Evolutionary conservation across 1,140 invertebrate species (phyloP).

Genomic region (Manduca sexta): DNA sequence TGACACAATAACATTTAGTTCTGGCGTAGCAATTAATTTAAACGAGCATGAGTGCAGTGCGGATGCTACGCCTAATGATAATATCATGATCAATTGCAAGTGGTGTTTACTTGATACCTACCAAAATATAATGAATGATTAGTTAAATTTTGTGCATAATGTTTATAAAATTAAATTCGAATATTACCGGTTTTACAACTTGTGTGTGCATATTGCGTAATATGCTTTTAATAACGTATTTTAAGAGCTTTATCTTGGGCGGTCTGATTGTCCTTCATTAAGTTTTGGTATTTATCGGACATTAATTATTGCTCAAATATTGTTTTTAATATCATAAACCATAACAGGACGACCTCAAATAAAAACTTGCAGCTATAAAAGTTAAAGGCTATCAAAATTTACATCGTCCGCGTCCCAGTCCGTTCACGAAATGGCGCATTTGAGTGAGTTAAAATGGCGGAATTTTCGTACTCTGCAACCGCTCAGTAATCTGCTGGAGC

Average conservation of each 20-base stretch:
- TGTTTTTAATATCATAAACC: constrained; percentile 27
- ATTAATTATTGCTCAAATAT: constrained; percentile 34
- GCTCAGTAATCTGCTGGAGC: constrained; percentile 47
- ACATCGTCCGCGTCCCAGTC: constrained; percentile 55
- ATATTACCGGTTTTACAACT: too few relatives aligned
- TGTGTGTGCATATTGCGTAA: too few relatives aligned
- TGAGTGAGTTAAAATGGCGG: constrained; percentile 45
- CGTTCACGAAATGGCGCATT: constrained; percentile 43
- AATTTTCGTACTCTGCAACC: constrained; percentile 35
- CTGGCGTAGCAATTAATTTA: constrained; percentile 51
- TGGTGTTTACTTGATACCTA: constrained; percentile 16
- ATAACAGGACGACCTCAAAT: constrained; percentile 50
- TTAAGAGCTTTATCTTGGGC: constrained; percentile 12
- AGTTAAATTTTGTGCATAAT: too few relatives aligned
- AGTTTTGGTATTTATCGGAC: constrained; percentile 26
- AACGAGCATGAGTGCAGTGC: constrained; percentile 18
- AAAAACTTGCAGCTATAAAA: constrained; percentile 55
- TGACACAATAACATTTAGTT: constrained; percentile 67
- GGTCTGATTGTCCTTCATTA: constrained; percentile 13
- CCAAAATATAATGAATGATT: too few relatives aligned
- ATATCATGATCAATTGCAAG: constrained; percentile 47
- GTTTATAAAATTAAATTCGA: too few relatives aligned
- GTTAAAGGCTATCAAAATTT: constrained; percentile 60
- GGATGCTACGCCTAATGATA: constrained; percentile 38
- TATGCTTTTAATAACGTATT: too few relatives aligned